phyloP scores from a whole-genome alignment of 2,888 invertebrate genomes.

The Pteria penguin region DNA sequence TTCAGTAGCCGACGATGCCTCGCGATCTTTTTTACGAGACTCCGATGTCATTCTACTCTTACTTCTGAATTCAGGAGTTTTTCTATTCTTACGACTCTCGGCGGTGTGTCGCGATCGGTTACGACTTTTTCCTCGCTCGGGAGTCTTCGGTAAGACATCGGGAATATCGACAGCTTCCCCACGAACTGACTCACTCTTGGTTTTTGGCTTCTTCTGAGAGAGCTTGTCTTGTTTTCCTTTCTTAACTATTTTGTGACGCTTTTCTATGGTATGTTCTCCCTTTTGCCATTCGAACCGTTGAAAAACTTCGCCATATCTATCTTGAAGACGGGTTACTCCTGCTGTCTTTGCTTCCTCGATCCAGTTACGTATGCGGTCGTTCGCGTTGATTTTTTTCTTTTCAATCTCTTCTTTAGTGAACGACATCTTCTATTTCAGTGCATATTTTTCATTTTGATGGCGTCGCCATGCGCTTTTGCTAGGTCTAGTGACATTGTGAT shows the following conservation, averaged over 20 bases:
- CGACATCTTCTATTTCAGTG: background rate
- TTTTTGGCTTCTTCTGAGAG: background rate
- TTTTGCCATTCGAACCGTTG: conserved; percentile 52
- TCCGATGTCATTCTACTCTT: conserved; percentile 25
- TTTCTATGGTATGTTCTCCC: conserved; percentile 6
- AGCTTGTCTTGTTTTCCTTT: background rate
- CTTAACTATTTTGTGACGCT: background rate
- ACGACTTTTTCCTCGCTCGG: background rate
- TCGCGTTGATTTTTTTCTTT: conserved; percentile 29
- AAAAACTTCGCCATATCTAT: conserved; percentile 48
- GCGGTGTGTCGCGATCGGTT: background rate
- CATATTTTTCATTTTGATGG: too few species aligned
- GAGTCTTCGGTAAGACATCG: background rate
- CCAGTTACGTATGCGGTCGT: conserved; percentile 41
- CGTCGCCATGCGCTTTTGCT: too few species aligned
- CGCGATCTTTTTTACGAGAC: conserved; percentile 16
- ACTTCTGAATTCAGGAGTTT: conserved; percentile 15
- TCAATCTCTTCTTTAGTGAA: conserved; percentile 15
- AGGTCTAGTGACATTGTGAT: too few species aligned
- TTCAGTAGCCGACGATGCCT: conserved; percentile 10
- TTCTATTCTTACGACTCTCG: background rate
- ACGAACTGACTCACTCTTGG: background rate
- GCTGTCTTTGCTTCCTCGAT: conserved; percentile 25
- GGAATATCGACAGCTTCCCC: background rate
- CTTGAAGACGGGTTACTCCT: conserved; percentile 53